These are phyloP conservation scores for Argyresthia goedartella DNA, from an alignment of 2,888 invertebrate species.

Conservation along the genomic window DNA sequence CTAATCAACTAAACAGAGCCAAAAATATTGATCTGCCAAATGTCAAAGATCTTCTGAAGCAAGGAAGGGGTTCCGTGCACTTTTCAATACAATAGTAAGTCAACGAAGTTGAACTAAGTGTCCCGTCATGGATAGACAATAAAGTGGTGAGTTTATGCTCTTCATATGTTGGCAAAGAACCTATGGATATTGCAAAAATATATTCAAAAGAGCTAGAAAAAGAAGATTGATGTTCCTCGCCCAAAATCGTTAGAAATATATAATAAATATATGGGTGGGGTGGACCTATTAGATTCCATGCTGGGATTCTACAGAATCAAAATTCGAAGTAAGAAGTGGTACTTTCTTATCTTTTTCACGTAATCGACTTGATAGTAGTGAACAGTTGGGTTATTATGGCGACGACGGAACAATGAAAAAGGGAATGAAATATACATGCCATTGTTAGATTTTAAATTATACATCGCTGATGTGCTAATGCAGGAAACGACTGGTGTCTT, in stretches of 20 bases:
- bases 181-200: constrained; percentile 12
- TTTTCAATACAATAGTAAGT: too few species aligned
- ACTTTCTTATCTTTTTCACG: constrained; percentile 20
- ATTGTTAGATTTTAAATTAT: background rate
- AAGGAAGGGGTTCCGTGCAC: constrained; percentile 2
- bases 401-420: constrained; percentile 4
- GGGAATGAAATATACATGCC: background rate
- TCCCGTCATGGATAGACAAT: constrained; percentile 18
- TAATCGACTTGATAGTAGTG: constrained; percentile 16
- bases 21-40: constrained; percentile 11
- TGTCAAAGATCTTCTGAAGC: constrained; percentile 12
- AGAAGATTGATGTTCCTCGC: constrained; percentile 12
- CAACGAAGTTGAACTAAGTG: constrained; percentile 8
- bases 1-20: constrained; percentile 11
- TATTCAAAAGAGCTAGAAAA: constrained; percentile 14
- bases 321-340: constrained; percentile 19
- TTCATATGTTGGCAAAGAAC: constrained; percentile 17
- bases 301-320: constrained; percentile 20
- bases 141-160: constrained; percentile 17
- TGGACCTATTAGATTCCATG: constrained; percentile 18
- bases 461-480: background rate
- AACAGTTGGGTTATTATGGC: constrained; percentile 19
- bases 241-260: constrained; percentile 17
- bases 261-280: constrained; percentile 21
- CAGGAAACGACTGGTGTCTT: background rate